Evolutionary conservation across 2,888 invertebrate species (phyloP), one percentile per base, ranked within the genome.

Genomic region (Vanessa cardui): DNA sequence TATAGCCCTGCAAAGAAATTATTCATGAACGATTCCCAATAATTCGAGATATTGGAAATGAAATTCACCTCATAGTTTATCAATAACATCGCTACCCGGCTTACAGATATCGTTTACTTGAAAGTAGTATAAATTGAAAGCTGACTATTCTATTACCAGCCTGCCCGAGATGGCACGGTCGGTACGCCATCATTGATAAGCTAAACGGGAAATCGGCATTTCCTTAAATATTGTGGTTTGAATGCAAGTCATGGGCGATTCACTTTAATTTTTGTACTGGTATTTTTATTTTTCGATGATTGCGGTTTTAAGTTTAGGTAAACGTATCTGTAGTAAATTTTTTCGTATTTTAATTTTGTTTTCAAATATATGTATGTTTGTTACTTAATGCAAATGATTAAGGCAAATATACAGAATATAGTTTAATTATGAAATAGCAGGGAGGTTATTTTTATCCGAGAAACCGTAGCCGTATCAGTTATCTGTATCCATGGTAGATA

Each of bases 121-220:
- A 58, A 65, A 68, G 65, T 68, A 70, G 58, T 69, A 63, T 72
- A 74, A 72, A 73, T 72, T 72, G 74, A 71, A 74, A 74, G 64
- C 69, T 69, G 69, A 67, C 69, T 64, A 74, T 74, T 72, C 69
- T 66, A 74, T 72, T 75, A 73, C 58, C 39, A 46, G 58, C 44
- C 58, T 16, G 58, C 47, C 63, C 63, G 64, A 58, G 69, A 66
- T 64, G 58, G 64, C 64, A 60, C 62, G 67, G 54, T 62, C 63
- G 71, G 71, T 69, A 66, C 66, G 73, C 68, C 50, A 66, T 20
- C 66, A 58, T 69, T 64, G 77, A 75, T 73, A 71, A 66, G 74
- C 73, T 66, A 72, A 69, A 76, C 80, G 77, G 80, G 78, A 81
- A 80, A 81, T 81, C 76, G 75, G 76, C 69, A 80, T 82, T 82